phyloP scores from a whole-genome alignment of 2,797 vertebrate genomes.

The Stomatorhinus walkeri region DNA sequence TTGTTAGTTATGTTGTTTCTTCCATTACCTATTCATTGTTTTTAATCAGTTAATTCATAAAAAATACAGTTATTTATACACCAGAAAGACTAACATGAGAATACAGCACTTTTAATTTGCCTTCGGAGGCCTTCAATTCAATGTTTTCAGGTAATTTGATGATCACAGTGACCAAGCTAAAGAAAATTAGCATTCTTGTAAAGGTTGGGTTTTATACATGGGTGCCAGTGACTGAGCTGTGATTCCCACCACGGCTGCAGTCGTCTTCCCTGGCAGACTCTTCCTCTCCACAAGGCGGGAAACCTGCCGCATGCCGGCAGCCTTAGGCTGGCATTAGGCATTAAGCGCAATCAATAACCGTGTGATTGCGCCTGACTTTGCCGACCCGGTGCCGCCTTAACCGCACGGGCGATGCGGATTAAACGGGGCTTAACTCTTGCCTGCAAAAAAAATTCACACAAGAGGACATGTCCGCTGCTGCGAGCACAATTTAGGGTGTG shows the following conservation, averaged over 20 bases:
- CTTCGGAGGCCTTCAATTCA: neutral
- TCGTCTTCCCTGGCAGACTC: neutral
- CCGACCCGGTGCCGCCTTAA: conserved; percentile 30
- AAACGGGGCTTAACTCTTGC: conserved; percentile 21
- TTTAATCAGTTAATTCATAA: neutral
- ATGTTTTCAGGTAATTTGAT: neutral
- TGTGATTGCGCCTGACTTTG: conserved; percentile 30
- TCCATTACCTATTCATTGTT: neutral
- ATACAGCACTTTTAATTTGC: neutral
- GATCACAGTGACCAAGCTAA: neutral
- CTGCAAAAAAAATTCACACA: conserved; percentile 17
- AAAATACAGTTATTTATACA: neutral
- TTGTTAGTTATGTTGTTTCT: neutral
- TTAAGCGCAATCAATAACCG: conserved; percentile 39
- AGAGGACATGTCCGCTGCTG: neutral
- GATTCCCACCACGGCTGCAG: neutral
- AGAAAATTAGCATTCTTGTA: neutral
- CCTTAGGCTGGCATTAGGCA: conserved; percentile 50
- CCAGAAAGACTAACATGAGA: neutral
- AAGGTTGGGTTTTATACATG: neutral
- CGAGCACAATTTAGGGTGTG: neutral
- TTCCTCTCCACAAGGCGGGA: conserved; percentile 7
- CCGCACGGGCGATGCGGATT: conserved; percentile 13
- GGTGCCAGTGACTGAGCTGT: neutral
- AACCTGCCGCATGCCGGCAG: conserved; percentile 49